Evolutionary conservation across 1,140 invertebrate genomes (phyloP).

Genomic region (Rhyzopertha dominica): DNA sequence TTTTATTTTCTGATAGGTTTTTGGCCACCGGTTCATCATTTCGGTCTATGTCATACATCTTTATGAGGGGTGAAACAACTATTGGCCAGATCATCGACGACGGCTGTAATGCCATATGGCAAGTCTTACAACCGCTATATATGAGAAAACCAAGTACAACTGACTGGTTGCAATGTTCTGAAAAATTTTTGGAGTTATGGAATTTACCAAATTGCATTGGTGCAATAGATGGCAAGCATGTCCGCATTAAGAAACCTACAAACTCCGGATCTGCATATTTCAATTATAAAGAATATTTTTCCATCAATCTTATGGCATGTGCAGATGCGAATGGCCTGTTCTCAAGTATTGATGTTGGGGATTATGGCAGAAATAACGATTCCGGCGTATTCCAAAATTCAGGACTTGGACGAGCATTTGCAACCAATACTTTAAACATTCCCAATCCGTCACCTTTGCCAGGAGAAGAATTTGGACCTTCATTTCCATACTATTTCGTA

Average conservation of each 20-base stretch:
- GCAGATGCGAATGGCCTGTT: conserved; percentile 9
- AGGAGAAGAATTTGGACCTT: too few species aligned
- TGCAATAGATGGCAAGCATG: conserved; percentile 10
- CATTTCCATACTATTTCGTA: too few species aligned
- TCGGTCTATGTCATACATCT: conserved; percentile 13
- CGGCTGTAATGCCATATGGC: conserved; percentile 15
- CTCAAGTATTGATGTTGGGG: neutral
- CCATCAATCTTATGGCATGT: conserved; percentile 3
- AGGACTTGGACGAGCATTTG: neutral
- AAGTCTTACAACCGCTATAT: conserved; percentile 15
- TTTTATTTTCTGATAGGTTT: conserved; percentile 16
- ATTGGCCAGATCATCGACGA: conserved; percentile 18
- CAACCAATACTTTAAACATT: conserved; percentile 1
- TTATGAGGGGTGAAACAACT: conserved; percentile 17
- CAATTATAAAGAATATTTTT: conserved; percentile 12
- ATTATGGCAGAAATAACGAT: conserved; percentile 8
- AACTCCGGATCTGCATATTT: conserved; percentile 9
- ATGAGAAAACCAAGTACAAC: conserved; percentile 13
- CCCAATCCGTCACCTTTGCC: conserved; percentile 3
- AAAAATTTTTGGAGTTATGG: conserved; percentile 20
- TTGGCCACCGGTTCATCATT: conserved; percentile 16
- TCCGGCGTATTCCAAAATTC: conserved; percentile 1
- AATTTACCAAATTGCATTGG: conserved; percentile 14
- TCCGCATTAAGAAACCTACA: conserved; percentile 3
- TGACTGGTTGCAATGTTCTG: conserved; percentile 17